Base-by-base conservation (phyloP, 2,888 invertebrate genomes). In the Himalopsyche japonica region DNA sequence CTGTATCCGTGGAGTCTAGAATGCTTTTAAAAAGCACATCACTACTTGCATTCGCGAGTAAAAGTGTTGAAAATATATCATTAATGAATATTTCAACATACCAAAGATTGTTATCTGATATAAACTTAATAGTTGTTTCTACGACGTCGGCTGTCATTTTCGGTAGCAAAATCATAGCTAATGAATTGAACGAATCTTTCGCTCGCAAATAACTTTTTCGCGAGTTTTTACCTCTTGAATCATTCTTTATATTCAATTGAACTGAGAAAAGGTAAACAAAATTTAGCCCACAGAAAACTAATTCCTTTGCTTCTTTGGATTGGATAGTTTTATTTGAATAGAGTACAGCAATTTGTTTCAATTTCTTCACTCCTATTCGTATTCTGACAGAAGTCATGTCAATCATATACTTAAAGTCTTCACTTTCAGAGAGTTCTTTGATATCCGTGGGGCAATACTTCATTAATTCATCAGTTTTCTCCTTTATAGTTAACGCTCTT, bases 241-340 rank as follows among this genome's bases (percentile, higher is more conserved):
- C 47, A 34, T 80, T 47, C 48, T 70, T 6, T 32, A 83, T 83
- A 5, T 7, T 78, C 18, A 76, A 12, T 48, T 83, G n/a, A 7
- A 24, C 76, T 76, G 79, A 83, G 48, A 24, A 80, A 43, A 79
- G 48, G 76, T 83, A 76, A n/a, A 79, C 47, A 76, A 83, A 83
- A 34, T 32, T 80, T 43, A 83, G 37, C 10, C 79, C 47, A 32
- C 76, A 49, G 8, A 83, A 0, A 15, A 80, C 18, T 4, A 83
- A 76, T n/a, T 48, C 18, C 8, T 47, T 80, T 7, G 70, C 48
- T 80, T 80, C 76, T 15, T 18, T 34, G 18, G 24, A n/a, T 12
- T 32, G 76, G n/a, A 83, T 48, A 0, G 24, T 24, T 48, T 30
- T 7, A 48, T 6, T 80, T 49, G 24, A 27, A 80, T 18, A 48